Evolutionary conservation across 2,797 vertebrate genomes (phyloP).

Genomic region (Pagetopsis macropterus): DNA sequence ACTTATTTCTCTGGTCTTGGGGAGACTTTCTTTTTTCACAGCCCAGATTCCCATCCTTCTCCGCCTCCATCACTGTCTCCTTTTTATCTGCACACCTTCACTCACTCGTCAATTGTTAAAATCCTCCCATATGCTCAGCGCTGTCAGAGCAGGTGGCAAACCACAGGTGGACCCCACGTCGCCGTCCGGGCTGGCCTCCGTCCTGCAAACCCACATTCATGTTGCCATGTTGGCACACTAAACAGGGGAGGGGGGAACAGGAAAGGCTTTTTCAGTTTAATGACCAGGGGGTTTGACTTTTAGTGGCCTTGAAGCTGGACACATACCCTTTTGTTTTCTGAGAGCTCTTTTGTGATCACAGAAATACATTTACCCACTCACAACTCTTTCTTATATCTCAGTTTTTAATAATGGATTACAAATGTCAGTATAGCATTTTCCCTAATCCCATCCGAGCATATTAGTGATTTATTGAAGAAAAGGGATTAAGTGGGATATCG

Average conservation of each 20-base stretch:
- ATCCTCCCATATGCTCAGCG: constrained; percentile 66
- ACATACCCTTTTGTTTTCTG: constrained; percentile 25
- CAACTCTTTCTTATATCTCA: constrained; percentile 24
- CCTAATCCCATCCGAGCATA: constrained; percentile 60
- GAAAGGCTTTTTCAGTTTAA: constrained; percentile 45
- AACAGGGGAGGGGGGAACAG: constrained; percentile 7
- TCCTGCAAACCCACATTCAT: constrained; percentile 35
- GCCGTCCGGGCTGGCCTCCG: constrained; percentile 46
- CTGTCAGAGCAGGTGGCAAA: constrained; percentile 75
- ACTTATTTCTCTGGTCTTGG: constrained; percentile 2
- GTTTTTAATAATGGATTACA: constrained; percentile 50
- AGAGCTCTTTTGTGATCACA: constrained; percentile 20
- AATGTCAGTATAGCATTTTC: constrained; percentile 45
- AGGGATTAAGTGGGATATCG: constrained; percentile 48
- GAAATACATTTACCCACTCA: constrained; percentile 24
- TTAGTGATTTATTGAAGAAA: constrained; percentile 56
- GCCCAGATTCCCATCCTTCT: background rate
- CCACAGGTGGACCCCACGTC: constrained; percentile 62
- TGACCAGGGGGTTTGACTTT: constrained; percentile 36
- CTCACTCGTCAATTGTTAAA: constrained; percentile 52
- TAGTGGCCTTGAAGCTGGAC: constrained; percentile 41
- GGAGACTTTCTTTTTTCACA: background rate
- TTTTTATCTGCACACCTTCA: constrained; percentile 19
- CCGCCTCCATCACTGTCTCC: background rate
- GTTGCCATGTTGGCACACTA: constrained; percentile 29